These are phyloP conservation scores for Phrynocephalus forsythii DNA, from an alignment of 2,797 vertebrate genomes.

Conservation along the genomic window DNA sequence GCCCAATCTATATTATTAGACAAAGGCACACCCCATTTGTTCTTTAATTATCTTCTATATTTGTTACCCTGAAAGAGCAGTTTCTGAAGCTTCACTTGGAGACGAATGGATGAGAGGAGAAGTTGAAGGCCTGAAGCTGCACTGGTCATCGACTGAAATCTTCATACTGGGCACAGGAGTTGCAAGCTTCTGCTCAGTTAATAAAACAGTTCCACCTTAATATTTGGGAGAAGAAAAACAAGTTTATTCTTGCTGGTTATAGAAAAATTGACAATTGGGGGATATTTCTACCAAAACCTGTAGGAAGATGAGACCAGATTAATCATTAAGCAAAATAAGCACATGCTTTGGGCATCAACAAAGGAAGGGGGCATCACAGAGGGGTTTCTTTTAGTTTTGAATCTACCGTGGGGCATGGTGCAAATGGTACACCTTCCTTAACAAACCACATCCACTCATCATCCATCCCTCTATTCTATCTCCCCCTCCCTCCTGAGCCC, in stretches of 20 bases:
- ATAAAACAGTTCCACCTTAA: conserved; percentile 36
- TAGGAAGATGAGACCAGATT: no score
- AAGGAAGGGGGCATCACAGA: no score
- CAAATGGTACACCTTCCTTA: no score
- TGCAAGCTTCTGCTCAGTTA: conserved; percentile 59
- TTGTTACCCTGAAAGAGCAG: conserved; percentile 76
- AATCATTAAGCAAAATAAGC: no score
- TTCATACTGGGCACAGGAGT: conserved; percentile 66
- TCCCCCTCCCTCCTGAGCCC: no score
- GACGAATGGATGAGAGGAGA: conserved; percentile 95
- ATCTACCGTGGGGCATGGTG: no score
- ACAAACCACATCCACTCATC: no score
- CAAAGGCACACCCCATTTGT: no score
- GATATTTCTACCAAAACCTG: neutral
- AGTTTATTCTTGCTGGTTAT: neutral
- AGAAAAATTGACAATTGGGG: neutral
- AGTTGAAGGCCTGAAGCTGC: conserved; percentile 90
- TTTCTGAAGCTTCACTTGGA: conserved; percentile 88
- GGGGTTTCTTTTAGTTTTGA: no score
- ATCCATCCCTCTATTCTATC: no score
- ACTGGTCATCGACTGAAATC: conserved; percentile 80
- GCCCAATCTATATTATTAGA: neutral
- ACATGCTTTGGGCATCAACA: no score
- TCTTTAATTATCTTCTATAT: neutral
- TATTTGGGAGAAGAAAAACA: conserved; percentile 3